phyloP scores from a whole-genome alignment of 1,140 invertebrate species.

The Calephelis nemesis region DNA sequence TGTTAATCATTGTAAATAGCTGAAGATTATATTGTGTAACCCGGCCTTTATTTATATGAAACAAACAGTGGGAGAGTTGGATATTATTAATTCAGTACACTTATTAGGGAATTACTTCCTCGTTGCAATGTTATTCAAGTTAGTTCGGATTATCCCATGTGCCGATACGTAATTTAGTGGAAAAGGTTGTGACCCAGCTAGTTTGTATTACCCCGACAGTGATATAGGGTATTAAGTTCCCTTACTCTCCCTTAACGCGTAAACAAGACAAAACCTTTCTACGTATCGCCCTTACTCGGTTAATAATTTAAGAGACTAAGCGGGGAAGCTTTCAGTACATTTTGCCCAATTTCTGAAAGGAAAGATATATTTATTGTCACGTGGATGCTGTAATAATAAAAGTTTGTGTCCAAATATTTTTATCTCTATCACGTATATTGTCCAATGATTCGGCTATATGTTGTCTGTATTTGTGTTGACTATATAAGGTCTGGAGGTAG shows the following conservation, averaged over 20 bases:
- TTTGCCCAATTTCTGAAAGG: constrained; percentile 50
- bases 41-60: constrained; percentile 33
- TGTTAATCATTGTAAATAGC: constrained; percentile 12
- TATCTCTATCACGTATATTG: too few relatives aligned
- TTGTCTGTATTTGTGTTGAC: too few relatives aligned
- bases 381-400: constrained; percentile 11
- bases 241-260: constrained; percentile 73
- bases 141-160: constrained; percentile 71
- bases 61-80: constrained; percentile 29
- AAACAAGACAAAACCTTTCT: constrained; percentile 76
- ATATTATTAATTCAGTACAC: constrained; percentile 47
- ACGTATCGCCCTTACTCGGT: constrained; percentile 67
- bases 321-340: constrained; percentile 58
- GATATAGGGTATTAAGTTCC: constrained; percentile 77
- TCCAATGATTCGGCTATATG: too few relatives aligned
- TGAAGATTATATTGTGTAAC: constrained; percentile 24
- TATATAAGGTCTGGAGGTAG: too few relatives aligned
- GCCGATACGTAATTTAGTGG: constrained; percentile 76
- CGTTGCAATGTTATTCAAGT: constrained; percentile 64
- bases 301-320: constrained; percentile 77
- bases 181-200: constrained; percentile 73
- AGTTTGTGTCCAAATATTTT: too few relatives aligned
- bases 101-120: constrained; percentile 56
- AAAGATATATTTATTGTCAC: constrained; percentile 17
- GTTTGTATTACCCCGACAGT: constrained; percentile 73